Evolutionary conservation across 2,113 vertebrate genomes (phyloP), one percentile per base, ranked within the genome.

Genomic region (Notothenia coriiceps): DNA sequence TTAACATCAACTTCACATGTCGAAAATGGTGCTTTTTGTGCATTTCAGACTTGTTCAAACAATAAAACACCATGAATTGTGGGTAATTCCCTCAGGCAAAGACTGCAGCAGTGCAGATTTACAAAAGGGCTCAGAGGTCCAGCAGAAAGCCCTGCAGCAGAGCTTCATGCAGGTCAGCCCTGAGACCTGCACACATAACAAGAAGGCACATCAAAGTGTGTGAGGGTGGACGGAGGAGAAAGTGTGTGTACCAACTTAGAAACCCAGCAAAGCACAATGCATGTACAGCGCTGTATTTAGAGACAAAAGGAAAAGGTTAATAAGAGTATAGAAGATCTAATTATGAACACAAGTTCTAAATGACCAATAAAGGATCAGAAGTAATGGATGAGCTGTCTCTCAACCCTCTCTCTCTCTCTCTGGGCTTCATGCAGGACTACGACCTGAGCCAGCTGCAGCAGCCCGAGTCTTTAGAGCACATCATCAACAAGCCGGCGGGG

Each of bases 381-480:
- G 20, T 20, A 29, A 43, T 40, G 13, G 9, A 22, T 50, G 51
- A 33, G 9, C 20, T n/a, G 25, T 35, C 8, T 40, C 25, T 57
- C n/a, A 18, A 14, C 13, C 15, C 35, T 40, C 35, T 1, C 35
- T 61, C 1, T 61, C 1, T 1, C 49, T 47, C 20, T 6, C 1
- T 78, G 35, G 29, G 13, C 60, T 62, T 59, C 71, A 13, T 78
- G 69, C 91, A 96, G 95, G 95, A 96, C 89, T 96, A 96, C 4
- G 95, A 96, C 87, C 91, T 96, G 83, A 99, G 98, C 93, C 98
- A 99, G 92, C 95, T 99, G 79, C 98, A 99, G 93, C 98, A 99
- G 93, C 98, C 98, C 0, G 98, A 98, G 91, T 96, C 97, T 77
- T 91, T 98, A 91, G 98, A 99, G 75, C 98, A 98, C 17, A 96